Base-by-base conservation (phyloP, 2,797 vertebrate species). In the Eupleurogrammus muticus region DNA sequence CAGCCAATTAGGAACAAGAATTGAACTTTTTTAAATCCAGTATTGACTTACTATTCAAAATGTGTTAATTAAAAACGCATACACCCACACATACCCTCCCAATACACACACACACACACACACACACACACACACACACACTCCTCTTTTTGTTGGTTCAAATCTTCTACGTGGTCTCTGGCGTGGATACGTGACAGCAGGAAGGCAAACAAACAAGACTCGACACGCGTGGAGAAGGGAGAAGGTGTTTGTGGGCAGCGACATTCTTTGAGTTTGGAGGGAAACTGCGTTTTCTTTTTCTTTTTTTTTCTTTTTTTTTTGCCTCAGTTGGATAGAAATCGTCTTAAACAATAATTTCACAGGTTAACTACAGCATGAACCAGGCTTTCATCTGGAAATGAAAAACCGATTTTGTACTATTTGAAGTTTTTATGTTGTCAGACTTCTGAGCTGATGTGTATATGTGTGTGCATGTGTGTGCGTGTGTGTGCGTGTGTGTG, bases 221-320 rank as follows among this genome's bases (percentile, higher is more conserved):
- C 2, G n/a, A 56, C 89, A 65, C 0, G 87, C 55, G n/a, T 54
- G 0, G 42, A 38, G 5, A 16, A 35, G 42, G 3, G 36, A 12
- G 36, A 74, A 60, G 34, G 12, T 8, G 35, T 52, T 63, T 69
- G 58, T 48, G 10, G 9, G 55, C 14, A 3, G 35, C 9, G 48
- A 35, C 60, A 36, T 73, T 38, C 51, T 76, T 67, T 53, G 42
- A 68, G 23, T 70, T 79, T 74, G 77, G 77, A 80, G 75, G 85
- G 77, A 84, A 84, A 52, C 52, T 9, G 2, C 13, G 1, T 14
- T 38, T 1, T 49, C 51, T 61, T 54, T 9, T 2, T 40, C 13
- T 5, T 14, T 38, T 1, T 49, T 54, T 61, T 54, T 9, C 2
- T 40, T 5, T 14, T 38, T 1, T 49, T 54, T 61, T 54, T 12